Percentiles rank a stretch among this genome's conserved stretches.
phyloP scores from a whole-genome alignment of 2,797 vertebrate species.

The Oreonectes daqikongensis region DNA sequence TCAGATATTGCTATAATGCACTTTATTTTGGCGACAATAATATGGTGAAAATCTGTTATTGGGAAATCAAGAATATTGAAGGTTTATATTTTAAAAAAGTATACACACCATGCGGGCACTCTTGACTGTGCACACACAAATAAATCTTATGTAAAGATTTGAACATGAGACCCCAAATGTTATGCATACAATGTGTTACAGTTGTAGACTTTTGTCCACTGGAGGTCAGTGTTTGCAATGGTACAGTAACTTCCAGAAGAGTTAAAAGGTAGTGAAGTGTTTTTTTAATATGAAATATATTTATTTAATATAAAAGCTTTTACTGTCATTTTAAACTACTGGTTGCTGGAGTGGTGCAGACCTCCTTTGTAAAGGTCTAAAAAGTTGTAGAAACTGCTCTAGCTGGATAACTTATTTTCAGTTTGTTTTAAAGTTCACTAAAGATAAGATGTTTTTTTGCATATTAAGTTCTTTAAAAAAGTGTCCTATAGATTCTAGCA shows the following conservation, averaged over 20 bases:
- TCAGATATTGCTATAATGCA: too few relatives aligned
- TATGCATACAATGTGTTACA: neutral
- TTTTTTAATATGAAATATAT: neutral
- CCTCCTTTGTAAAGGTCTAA: neutral
- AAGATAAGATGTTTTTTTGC: neutral
- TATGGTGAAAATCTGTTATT: too few relatives aligned
- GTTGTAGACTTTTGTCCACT: slow-evolving; percentile 1
- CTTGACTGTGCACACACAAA: too few relatives aligned
- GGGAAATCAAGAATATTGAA: too few relatives aligned
- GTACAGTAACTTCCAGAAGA: neutral
- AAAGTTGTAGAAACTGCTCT: neutral
- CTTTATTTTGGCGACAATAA: too few relatives aligned
- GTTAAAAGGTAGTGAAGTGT: neutral
- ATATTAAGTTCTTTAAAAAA: too few relatives aligned
- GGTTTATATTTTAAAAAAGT: too few relatives aligned
- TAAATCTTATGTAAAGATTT: too few relatives aligned
- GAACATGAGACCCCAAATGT: too few relatives aligned
- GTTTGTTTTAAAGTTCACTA: neutral
- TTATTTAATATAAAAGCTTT: neutral
- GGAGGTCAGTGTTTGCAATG: slow-evolving; percentile 15
- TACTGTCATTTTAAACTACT: neutral
- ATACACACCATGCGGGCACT: too few relatives aligned
- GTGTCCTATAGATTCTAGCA: neutral
- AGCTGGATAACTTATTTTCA: neutral
- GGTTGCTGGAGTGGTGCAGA: neutral